Evolutionary conservation across 2,113 vertebrate genomes (phyloP).

Genomic region (Tinamus guttatus): DNA sequence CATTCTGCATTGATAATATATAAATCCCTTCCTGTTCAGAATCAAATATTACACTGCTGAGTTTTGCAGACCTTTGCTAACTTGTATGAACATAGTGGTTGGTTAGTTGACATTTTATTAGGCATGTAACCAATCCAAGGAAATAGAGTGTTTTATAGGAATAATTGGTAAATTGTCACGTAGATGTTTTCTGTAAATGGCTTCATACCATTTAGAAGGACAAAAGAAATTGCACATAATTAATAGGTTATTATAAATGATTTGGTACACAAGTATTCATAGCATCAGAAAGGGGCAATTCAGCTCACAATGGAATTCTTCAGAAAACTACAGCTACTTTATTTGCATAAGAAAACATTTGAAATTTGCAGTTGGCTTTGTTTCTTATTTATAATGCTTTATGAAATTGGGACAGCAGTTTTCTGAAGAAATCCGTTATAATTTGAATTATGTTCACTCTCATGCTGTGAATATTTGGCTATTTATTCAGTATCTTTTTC

Average conservation of each 20-base stretch:
- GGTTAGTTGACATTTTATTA: conserved; percentile 31
- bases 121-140: conserved; percentile 10
- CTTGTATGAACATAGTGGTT: background rate
- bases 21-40: background rate
- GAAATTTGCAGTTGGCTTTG: conserved; percentile 4
- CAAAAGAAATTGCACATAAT: conserved; percentile 49
- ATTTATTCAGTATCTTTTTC: background rate
- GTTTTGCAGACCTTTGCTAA: background rate
- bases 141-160: background rate
- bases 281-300: conserved; percentile 22
- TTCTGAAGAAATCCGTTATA: conserved; percentile 27
- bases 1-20: background rate
- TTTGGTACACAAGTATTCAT: background rate
- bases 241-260: conserved; percentile 58
- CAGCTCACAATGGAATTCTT: conserved; percentile 2
- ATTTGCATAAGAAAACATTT: conserved; percentile 37
- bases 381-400: background rate
- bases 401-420: conserved; percentile 10
- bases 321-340: background rate
- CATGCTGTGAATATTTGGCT: background rate
- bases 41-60: background rate
- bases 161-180: conserved; percentile 34
- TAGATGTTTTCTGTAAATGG: conserved; percentile 41
- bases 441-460: conserved; percentile 11
- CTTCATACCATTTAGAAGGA: conserved; percentile 23